These are phyloP conservation scores for Cynocephalus volans DNA, from an alignment of 2,113 vertebrate genomes.

Conservation along the genomic window DNA sequence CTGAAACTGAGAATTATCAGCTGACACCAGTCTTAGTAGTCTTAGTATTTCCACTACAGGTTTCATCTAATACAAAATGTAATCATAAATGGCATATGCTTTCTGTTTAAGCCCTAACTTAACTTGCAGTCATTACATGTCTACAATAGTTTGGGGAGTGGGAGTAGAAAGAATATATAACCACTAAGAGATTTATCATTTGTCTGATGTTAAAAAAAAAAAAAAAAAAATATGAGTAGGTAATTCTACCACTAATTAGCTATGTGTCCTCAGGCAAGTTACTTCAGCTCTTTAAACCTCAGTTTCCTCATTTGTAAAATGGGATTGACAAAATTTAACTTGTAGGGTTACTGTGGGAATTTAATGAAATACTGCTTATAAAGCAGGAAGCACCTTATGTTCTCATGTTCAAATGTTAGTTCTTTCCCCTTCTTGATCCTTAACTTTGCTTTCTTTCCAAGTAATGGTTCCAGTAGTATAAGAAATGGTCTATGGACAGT, in stretches of 20 bases:
- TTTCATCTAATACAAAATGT: background rate
- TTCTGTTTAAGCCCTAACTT: slow-evolving; percentile 25
- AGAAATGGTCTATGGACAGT: background rate
- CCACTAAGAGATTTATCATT: too few species aligned
- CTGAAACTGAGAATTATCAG: slow-evolving; percentile 34
- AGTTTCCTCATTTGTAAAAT: slow-evolving; percentile 55
- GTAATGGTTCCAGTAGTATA: background rate
- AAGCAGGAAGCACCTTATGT: background rate
- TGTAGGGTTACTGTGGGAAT: background rate
- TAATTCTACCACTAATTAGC: background rate
- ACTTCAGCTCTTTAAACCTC: slow-evolving; percentile 56
- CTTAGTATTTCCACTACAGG: slow-evolving; percentile 40
- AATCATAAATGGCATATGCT: background rate
- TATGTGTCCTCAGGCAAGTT: background rate
- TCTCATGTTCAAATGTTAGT: slow-evolving; percentile 16
- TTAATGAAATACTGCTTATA: slow-evolving; percentile 45
- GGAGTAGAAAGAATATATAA: slow-evolving; percentile 2
- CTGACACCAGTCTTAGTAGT: background rate
- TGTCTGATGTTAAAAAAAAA: too few species aligned
- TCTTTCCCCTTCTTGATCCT: slow-evolving; percentile 1
- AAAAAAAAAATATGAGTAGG: slow-evolving; percentile 3
- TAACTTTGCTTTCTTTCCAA: slow-evolving; percentile 46
- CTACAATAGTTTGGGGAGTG: background rate
- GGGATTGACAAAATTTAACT: background rate
- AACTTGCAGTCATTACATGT: background rate